phyloP scores from a whole-genome alignment of 1,140 invertebrate species.

The Macrocentrus cingulum region DNA sequence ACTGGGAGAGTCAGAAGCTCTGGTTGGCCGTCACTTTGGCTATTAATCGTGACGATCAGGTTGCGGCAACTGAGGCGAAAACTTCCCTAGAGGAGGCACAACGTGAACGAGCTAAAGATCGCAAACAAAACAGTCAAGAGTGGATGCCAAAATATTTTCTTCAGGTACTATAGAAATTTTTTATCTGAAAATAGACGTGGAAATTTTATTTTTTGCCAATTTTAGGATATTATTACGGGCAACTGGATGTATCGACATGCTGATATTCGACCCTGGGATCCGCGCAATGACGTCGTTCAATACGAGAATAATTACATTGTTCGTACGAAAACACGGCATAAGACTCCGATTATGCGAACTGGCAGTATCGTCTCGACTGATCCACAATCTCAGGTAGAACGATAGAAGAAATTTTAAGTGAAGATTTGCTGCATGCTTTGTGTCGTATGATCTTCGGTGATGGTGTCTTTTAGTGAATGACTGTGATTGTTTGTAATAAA shows the following conservation, averaged over 20 bases:
- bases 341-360: constrained; percentile 69
- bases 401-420: constrained; percentile 12
- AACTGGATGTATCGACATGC: constrained; percentile 80
- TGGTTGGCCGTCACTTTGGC: constrained; percentile 85
- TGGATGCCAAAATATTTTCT: constrained; percentile 75
- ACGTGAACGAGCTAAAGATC: constrained; percentile 68
- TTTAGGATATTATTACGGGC: constrained; percentile 63
- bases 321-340: constrained; percentile 72
- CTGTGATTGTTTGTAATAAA: not conserved
- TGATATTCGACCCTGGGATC: constrained; percentile 79
- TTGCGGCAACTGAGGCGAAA: constrained; percentile 86
- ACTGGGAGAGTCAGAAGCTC: constrained; percentile 83
- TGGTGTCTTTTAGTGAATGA: constrained; percentile 8
- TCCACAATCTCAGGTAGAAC: constrained; percentile 55
- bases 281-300: constrained; percentile 77
- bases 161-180: too few relatives aligned
- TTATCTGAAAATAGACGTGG: too few relatives aligned
- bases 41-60: constrained; percentile 74
- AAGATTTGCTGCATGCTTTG: not conserved
- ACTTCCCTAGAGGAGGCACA: constrained; percentile 85
- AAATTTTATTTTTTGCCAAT: constrained; percentile 12
- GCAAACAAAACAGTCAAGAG: constrained; percentile 64
- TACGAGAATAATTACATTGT: constrained; percentile 76
- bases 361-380: constrained; percentile 66
- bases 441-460: constrained; percentile 14